These are phyloP conservation scores for Drosophila lacertosa DNA, from an alignment of 1,140 invertebrate species.

Conservation along the genomic window DNA sequence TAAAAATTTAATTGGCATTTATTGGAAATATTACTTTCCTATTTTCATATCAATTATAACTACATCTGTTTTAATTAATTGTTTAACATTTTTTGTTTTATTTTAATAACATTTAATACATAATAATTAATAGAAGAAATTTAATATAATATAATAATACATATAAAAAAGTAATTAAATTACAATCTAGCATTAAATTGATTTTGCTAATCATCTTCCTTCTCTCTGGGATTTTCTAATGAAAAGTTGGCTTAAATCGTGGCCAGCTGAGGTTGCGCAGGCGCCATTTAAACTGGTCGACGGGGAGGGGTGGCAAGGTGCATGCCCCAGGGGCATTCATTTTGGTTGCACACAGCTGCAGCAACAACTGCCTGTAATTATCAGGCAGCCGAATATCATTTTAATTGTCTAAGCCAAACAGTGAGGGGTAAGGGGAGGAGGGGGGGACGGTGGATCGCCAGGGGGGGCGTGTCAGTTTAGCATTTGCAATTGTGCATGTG, in stretches of 20 bases:
- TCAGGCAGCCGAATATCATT: conserved; percentile 48
- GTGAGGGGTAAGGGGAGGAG: background rate
- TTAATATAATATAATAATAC: no score
- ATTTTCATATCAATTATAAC: no score
- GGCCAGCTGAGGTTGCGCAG: conserved; percentile 13
- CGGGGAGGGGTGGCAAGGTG: background rate
- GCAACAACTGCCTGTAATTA: conserved; percentile 37
- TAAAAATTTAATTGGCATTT: no score
- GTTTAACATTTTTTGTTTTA: no score
- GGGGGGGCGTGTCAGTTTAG: conserved; percentile 17
- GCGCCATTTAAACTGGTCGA: conserved; percentile 9
- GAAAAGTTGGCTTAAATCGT: background rate
- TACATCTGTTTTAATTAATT: no score
- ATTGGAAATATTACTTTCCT: no score
- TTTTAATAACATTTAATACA: no score
- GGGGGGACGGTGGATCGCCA: no score
- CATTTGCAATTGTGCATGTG: conserved; percentile 57
- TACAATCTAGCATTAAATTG: no score
- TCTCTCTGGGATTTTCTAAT: conserved; percentile 30
- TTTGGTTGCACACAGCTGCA: conserved; percentile 14
- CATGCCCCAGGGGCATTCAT: conserved; percentile 6
- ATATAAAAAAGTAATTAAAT: no score
- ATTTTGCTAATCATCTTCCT: no score
- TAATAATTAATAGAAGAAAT: no score
- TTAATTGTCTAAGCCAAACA: conserved; percentile 53